Evolutionary conservation across 2,113 vertebrate genomes (phyloP).

Genomic region (Miniopterus natalensis): DNA sequence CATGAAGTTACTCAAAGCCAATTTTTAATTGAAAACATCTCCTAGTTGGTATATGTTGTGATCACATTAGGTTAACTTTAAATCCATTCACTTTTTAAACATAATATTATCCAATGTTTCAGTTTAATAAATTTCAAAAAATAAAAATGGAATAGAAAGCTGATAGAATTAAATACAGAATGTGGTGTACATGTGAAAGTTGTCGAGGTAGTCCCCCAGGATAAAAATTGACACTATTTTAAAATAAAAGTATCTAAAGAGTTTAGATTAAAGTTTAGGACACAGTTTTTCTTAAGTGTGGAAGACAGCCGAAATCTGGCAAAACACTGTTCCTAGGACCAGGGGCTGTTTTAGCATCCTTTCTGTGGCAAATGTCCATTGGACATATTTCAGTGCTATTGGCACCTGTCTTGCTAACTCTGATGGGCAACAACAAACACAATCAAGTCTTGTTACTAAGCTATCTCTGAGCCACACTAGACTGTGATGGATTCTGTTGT

Average conservation of each 20-base stretch:
- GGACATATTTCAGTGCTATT: background rate
- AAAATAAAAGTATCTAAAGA: background rate
- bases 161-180: background rate
- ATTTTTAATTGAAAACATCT: background rate
- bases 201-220: background rate
- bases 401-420: background rate
- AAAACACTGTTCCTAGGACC: accelerated
- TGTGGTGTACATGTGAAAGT: background rate
- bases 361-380: background rate
- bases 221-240: background rate
- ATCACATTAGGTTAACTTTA: background rate
- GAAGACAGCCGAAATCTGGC: background rate
- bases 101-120: background rate
- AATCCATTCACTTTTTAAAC: background rate
- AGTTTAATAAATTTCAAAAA: constrained; percentile 42
- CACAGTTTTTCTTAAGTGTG: background rate
- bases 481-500: constrained; percentile 56
- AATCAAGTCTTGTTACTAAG: constrained; percentile 47
- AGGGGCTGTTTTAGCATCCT: background rate
- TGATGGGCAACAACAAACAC: background rate
- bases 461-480: background rate
- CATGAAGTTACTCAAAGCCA: background rate
- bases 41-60: background rate
- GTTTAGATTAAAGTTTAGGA: background rate
- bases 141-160: background rate